Conservation (phyloP, 2,113 vertebrate species). For the Sprattus sprattus region DNA sequence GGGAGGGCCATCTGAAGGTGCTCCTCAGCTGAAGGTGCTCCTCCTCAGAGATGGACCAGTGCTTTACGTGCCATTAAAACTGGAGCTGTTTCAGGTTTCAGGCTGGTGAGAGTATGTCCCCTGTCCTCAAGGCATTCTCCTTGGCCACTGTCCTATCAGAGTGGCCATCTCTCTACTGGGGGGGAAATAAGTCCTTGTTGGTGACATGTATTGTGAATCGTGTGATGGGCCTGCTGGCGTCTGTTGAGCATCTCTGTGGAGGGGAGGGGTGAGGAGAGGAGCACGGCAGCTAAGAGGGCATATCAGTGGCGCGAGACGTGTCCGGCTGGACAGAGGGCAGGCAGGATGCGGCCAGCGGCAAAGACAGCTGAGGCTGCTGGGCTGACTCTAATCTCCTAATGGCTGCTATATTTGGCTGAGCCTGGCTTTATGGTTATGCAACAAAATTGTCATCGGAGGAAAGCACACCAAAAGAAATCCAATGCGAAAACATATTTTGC, state of each 20-base stretch:
- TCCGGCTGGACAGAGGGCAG: constrained; percentile 25
- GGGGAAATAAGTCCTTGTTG: neutral
- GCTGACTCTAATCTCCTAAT: constrained; percentile 70
- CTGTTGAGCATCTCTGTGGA: neutral
- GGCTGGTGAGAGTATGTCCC: neutral
- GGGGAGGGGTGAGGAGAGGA: neutral
- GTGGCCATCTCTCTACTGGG: neutral
- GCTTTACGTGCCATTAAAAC: neutral
- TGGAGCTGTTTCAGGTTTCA: neutral
- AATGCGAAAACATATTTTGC: neutral
- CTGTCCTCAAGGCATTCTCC: neutral
- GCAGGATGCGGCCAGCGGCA: constrained; percentile 43
- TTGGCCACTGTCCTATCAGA: neutral
- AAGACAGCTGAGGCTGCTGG: constrained; percentile 52
- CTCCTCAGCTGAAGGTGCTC: neutral
- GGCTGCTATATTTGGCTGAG: constrained; percentile 72
- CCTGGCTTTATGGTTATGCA: constrained; percentile 62
- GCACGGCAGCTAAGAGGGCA: neutral
- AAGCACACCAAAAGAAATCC: neutral
- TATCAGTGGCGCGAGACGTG: neutral
- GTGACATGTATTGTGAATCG: constrained; percentile 21
- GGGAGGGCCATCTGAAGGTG: neutral
- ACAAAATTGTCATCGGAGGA: constrained; percentile 45
- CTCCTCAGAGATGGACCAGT: neutral
- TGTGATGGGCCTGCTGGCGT: constrained; percentile 37